A percentile compares a stretch with the other conserved stretches of the same genome.
phyloP scores from a whole-genome alignment of 2,113 vertebrate genomes.

The Myrmecophaga tridactyla region DNA sequence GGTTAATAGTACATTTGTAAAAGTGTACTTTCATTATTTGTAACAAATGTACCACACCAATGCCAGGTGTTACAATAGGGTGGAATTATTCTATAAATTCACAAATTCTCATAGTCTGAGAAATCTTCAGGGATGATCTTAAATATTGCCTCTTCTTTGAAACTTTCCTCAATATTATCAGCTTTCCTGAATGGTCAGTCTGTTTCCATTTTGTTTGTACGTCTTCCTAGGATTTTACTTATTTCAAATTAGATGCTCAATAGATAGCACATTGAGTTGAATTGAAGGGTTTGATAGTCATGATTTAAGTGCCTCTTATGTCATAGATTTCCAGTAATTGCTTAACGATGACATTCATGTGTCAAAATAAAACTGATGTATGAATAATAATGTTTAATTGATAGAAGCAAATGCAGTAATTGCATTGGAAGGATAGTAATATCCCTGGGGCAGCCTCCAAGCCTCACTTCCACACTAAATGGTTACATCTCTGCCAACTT shows the following conservation, averaged over 20 bases:
- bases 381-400: background rate
- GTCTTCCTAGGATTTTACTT: background rate
- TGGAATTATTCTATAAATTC: no score
- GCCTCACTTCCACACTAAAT: background rate
- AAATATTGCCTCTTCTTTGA: background rate
- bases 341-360: background rate
- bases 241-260: background rate
- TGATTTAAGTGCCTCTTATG: background rate
- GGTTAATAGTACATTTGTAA: no score
- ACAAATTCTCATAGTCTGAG: no score
- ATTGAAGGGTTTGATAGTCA: background rate
- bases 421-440: no score
- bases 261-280: background rate
- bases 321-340: background rate
- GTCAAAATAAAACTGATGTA: background rate
- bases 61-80: no score
- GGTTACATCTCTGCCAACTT: no score
- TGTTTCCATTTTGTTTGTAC: background rate
- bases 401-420: background rate
- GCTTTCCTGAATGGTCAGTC: background rate
- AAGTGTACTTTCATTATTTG: no score
- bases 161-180: background rate
- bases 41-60: no score
- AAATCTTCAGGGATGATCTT: background rate
- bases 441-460: no score